These are phyloP conservation scores for Catharus fuscescens DNA, from an alignment of 2,113 vertebrate genomes.

Conservation along the genomic window DNA sequence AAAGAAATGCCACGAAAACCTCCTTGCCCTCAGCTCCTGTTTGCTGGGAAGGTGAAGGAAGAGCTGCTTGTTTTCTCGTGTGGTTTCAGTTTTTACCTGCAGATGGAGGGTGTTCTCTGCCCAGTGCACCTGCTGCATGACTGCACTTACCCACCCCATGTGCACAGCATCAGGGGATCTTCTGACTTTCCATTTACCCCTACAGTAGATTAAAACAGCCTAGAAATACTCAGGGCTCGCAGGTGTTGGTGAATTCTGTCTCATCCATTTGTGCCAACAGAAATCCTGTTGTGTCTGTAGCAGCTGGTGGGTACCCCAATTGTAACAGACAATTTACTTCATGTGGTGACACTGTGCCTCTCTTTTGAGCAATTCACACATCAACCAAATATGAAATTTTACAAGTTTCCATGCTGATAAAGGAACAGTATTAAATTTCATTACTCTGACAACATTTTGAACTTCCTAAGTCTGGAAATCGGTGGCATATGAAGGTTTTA, in stretches of 20 bases:
- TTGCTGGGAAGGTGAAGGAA: not conserved
- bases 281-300: not conserved
- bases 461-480: not conserved
- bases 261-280: not conserved
- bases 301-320: not conserved
- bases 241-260: not conserved
- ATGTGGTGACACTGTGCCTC: not conserved
- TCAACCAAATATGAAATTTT: not conserved
- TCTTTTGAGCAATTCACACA: not conserved
- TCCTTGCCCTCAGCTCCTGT: not conserved
- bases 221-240: not conserved
- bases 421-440: not conserved
- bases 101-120: not conserved
- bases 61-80: not conserved
- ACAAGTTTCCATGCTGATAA: not conserved
- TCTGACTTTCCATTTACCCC: not conserved
- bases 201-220: not conserved
- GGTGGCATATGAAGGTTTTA: not conserved
- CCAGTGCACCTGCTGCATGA: not conserved
- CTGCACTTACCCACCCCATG: not conserved
- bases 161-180: not conserved
- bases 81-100: not conserved
- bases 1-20: not conserved
- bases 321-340: not conserved
- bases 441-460: not conserved